Base-by-base conservation (phyloP, 92 coral and sea anemone species). In the Nematostella vectensis region DNA sequence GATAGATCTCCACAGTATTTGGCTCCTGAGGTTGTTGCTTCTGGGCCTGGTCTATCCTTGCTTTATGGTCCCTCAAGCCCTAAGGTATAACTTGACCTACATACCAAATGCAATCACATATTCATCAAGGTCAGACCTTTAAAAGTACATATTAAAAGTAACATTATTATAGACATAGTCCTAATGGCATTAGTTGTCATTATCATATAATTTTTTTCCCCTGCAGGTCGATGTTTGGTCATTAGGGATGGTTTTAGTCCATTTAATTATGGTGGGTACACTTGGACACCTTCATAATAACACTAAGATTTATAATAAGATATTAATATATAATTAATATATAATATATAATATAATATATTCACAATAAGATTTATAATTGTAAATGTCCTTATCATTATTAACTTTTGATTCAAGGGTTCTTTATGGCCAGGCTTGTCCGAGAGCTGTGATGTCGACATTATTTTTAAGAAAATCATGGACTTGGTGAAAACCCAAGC, bases 221-320 rank as follows among this genome's bases (percentile, higher is more conserved):
- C 40, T 16, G 22, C 26, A 91, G 98, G 82, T 62, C 31, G 98
- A 91, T 71, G 80, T 91, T 16, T 91, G 98, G 98, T 91, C 98
- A 22, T 65, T 91, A 28, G 98, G 98, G 16, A 86, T 91, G 77
- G 72, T 91, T 59, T 71, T 91, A 19, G 51, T 77, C 42, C 72
- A 82, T 58, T 65, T 86, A 9, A 61, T 88, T 16, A 29, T 83
- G 94, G 96, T 88, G 63, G 13, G 53, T 67, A n/a, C n/a, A n/a
- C n/a, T n/a, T n/a, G n/a, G n/a, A n/a, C n/a, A n/a, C n/a, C n/a
- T n/a, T n/a, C n/a, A n/a, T n/a, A n/a, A n/a, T n/a, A n/a, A n/a
- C n/a, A n/a, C n/a, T n/a, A n/a, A n/a, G n/a, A n/a, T n/a, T n/a
- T n/a, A n/a, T n/a, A n/a, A n/a, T n/a, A n/a, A n/a, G n/a, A n/a